These are phyloP conservation scores for Athene cunicularia DNA, from an alignment of 2,113 vertebrate species.

Conservation along the genomic window DNA sequence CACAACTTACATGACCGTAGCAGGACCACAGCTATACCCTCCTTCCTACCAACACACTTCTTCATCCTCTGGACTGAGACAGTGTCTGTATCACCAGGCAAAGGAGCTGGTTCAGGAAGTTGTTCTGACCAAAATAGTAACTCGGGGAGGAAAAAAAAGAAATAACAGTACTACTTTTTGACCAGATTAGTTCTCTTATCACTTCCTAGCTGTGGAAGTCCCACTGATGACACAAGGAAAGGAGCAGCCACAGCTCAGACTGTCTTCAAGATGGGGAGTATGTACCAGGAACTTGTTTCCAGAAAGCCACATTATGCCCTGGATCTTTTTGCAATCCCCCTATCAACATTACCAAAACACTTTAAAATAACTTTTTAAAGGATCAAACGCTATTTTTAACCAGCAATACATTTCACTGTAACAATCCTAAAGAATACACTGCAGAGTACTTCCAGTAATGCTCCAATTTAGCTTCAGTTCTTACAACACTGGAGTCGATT, in stretches of 20 bases:
- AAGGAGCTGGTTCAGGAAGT: not conserved
- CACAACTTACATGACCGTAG: fast-evolving
- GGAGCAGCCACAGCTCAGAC: not conserved
- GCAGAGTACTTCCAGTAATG: not conserved
- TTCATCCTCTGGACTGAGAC: not conserved
- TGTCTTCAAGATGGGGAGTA: not conserved
- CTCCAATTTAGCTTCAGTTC: not conserved
- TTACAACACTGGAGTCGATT: not conserved
- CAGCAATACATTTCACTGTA: not conserved
- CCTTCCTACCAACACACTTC: not conserved
- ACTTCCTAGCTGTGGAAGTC: not conserved
- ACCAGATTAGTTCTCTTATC: not conserved
- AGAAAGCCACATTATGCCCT: not conserved
- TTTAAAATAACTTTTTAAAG: not conserved
- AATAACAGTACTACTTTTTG: not conserved
- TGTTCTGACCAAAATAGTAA: not conserved
- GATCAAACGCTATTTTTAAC: not conserved
- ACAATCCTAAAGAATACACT: not conserved
- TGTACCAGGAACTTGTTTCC: not conserved
- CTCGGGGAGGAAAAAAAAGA: not conserved
- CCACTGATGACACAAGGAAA: not conserved
- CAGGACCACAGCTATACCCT: not conserved
- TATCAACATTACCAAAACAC: not conserved
- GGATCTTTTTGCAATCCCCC: not conserved
- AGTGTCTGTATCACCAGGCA: fast-evolving